Base-by-base conservation (phyloP, 2,113 vertebrate species). In the Cololabis saira region DNA sequence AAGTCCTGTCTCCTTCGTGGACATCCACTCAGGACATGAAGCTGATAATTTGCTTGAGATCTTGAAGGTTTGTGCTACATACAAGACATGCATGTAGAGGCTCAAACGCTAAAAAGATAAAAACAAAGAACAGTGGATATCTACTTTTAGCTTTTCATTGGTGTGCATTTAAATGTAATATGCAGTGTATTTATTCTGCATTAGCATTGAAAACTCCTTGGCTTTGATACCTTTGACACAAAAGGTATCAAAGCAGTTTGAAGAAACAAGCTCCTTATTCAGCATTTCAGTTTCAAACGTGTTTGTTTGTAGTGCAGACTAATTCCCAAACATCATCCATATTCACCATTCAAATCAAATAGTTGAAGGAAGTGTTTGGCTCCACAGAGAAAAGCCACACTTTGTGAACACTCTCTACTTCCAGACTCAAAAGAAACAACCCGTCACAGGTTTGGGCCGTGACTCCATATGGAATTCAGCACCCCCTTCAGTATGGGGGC, bases 311-410 rank as follows among this genome's bases (percentile, higher is more conserved):
- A 16, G 59, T 19, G 53, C 49, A 24, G 52, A 64, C 58, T 73
- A 84, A 89, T 86, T 90, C 90, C 86, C 84, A 64, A 22, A 59
- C 83, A 76, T 88, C 86, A 78, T 87, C 88, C 78, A 86, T 78
- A 91, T 91, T 87, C 90, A 80, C 77, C 71, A 78, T 78, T 62
- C 62, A 87, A 90, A 86, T 80, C 81, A 90, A 87, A 88, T 83
- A 82, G 78, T 88, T 89, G 57, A 88, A 88, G 85, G 86, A 85
- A 87, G 82, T 62, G 51, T 81, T 80, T 64, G 22, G 60, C 59
- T 67, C 82, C 78, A 10, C 71, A 13, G 86, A 88, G 86, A 78
- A 82, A 78, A 62, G 58, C 50, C 59, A 71, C 45, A 51, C 72
- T 83, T 75, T 63, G 57, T 55, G 59, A 78, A 72, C 49, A 75